phyloP scores from a whole-genome alignment of 64 coral and sea anemone genomes.

The Catalaphyllia jardinei region DNA sequence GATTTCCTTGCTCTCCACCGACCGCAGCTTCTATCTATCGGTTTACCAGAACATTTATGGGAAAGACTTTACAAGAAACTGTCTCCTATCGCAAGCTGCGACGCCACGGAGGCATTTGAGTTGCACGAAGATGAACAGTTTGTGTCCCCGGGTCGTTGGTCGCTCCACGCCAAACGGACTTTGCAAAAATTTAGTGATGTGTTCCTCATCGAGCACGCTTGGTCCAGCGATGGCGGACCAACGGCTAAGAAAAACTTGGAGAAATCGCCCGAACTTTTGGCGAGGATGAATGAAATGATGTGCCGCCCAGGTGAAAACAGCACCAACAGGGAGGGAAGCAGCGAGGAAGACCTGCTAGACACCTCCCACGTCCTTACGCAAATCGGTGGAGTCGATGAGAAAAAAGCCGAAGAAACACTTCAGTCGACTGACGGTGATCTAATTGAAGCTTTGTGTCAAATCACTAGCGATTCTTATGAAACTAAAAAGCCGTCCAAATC shows the following conservation, averaged over 20 bases:
- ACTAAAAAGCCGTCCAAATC: conserved; percentile 49
- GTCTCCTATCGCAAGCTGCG: conserved; percentile 32
- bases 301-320: conserved; percentile 24
- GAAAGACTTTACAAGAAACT: conserved; percentile 80
- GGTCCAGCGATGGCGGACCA: conserved; percentile 73
- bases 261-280: conserved; percentile 64
- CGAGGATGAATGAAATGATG: conserved; percentile 74
- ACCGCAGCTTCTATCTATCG: conserved; percentile 75
- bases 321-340: neutral
- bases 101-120: conserved; percentile 66
- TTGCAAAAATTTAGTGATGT: conserved; percentile 75
- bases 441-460: conserved; percentile 70
- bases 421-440: conserved; percentile 53
- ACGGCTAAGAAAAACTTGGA: conserved; percentile 63
- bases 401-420: conserved; percentile 67
- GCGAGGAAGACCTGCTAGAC: conserved; percentile 32
- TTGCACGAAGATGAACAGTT: conserved; percentile 53
- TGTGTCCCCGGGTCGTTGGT: conserved; percentile 41
- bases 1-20: conserved; percentile 72
- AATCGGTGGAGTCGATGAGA: conserved; percentile 35
- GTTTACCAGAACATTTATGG: conserved; percentile 79
- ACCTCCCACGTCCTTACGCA: conserved; percentile 64
- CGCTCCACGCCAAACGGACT: conserved; percentile 58
- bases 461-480: conserved; percentile 52
- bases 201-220: conserved; percentile 68